These are phyloP conservation scores for Xestobium rufovillosum DNA, from an alignment of 2,888 invertebrate genomes.

Conservation along the genomic window DNA sequence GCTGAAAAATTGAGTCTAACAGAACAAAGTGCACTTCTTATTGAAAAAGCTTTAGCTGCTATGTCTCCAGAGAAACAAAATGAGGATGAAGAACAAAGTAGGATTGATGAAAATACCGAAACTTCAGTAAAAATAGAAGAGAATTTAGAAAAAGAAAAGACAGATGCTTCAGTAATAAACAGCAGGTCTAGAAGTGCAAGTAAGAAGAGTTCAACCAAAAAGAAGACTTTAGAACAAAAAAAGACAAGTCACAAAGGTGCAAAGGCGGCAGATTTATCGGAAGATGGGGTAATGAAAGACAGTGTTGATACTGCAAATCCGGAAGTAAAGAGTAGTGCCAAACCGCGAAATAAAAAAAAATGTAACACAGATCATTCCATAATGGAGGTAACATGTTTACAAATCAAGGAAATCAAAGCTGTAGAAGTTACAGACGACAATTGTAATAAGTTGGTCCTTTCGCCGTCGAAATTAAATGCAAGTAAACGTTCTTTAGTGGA, in stretches of 20 bases:
- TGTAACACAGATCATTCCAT: too few species aligned
- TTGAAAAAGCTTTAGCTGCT: too few species aligned
- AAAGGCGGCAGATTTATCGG: too few species aligned
- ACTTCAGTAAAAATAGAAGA: conserved; percentile 9
- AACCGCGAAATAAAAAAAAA: too few species aligned
- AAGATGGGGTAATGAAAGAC: too few species aligned
- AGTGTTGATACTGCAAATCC: too few species aligned
- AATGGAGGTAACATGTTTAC: too few species aligned
- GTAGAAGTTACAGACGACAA: conserved; percentile 20
- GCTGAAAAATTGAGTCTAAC: conserved; percentile 19
- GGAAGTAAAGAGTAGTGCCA: too few species aligned
- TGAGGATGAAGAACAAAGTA: conserved; percentile 9
- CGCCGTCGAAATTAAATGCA: conserved; percentile 32
- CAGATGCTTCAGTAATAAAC: conserved; percentile 3
- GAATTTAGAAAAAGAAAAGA: conserved; percentile 1
- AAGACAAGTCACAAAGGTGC: too few species aligned
- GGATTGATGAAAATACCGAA: conserved; percentile 7
- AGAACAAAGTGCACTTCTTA: too few species aligned
- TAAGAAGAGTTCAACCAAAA: neutral
- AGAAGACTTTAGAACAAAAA: too few species aligned
- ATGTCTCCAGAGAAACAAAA: conserved; percentile 15
- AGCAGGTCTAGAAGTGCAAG: conserved; percentile 6
- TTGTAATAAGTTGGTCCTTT: conserved; percentile 25
- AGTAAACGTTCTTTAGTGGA: conserved; percentile 27
- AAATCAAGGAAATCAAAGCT: conserved; percentile 22